phyloP scores from a whole-genome alignment of 1,140 invertebrate genomes.

The Drosophila dunni region DNA sequence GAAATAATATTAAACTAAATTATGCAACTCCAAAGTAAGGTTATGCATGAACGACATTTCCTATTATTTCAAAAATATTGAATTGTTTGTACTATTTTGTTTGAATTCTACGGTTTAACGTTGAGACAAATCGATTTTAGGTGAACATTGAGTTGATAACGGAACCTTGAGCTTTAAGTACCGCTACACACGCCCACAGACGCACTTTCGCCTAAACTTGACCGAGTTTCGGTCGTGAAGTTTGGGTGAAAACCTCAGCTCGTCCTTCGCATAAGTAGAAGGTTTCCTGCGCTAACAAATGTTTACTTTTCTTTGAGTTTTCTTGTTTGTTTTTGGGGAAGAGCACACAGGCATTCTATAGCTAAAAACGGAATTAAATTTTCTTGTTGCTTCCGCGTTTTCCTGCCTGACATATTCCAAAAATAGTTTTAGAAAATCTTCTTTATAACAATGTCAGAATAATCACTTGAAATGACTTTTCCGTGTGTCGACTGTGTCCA shows the following conservation, averaged over 20 bases:
- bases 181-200: slow-evolving; percentile 6
- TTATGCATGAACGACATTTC: slow-evolving; percentile 15
- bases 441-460: slow-evolving; percentile 40
- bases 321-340: not conserved
- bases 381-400: slow-evolving; percentile 38
- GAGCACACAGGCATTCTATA: not conserved
- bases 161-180: slow-evolving; percentile 40
- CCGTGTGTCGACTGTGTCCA: slow-evolving; percentile 4
- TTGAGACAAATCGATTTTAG: slow-evolving; percentile 29
- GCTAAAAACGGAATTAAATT: slow-evolving; percentile 8
- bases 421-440: slow-evolving; percentile 38
- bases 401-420: slow-evolving; percentile 35
- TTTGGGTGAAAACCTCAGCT: slow-evolving; percentile 5
- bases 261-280: slow-evolving; percentile 4
- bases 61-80: not conserved
- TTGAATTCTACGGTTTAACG: not conserved
- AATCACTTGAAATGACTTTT: slow-evolving; percentile 42
- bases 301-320: not conserved
- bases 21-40: slow-evolving; percentile 12
- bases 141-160: slow-evolving; percentile 21
- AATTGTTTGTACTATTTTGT: too few species aligned
- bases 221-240: slow-evolving; percentile 38
- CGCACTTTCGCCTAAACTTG: slow-evolving; percentile 47
- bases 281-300: not conserved
- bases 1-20: not conserved